These are phyloP conservation scores for Aldabrachelys gigantea DNA, from an alignment of 2,113 vertebrate species.

Conservation along the genomic window DNA sequence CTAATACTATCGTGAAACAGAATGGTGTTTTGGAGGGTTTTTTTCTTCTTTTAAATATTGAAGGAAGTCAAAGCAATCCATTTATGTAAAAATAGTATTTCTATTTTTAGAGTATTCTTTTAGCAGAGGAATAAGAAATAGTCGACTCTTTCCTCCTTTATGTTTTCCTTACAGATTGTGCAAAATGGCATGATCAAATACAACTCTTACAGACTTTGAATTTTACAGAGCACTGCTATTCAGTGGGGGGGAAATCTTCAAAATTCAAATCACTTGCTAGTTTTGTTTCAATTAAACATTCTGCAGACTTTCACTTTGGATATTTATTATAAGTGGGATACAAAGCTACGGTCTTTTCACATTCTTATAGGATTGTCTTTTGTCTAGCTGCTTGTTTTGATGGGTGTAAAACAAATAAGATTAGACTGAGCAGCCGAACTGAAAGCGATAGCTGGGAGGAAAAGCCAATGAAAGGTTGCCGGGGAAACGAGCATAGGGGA, in stretches of 20 bases:
- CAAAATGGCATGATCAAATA: conserved; percentile 80
- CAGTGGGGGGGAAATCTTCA: conserved; percentile 36
- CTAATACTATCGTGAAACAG: conserved; percentile 61
- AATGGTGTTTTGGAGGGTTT: conserved; percentile 57
- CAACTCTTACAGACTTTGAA: conserved; percentile 74
- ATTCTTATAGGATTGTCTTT: conserved; percentile 87
- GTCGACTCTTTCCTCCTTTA: conserved; percentile 66
- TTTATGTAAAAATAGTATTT: conserved; percentile 83
- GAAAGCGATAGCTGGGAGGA: conserved; percentile 91
- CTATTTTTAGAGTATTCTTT: conserved; percentile 82
- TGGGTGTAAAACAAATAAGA: conserved; percentile 92
- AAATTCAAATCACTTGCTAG: conserved; percentile 72
- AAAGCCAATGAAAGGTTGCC: conserved; percentile 91
- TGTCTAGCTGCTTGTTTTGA: conserved; percentile 90
- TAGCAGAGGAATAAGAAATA: conserved; percentile 67
- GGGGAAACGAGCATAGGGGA: conserved; percentile 89
- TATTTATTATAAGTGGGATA: conserved; percentile 77
- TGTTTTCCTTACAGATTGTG: conserved; percentile 75
- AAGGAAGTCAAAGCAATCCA: conserved; percentile 73
- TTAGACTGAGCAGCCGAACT: conserved; percentile 90
- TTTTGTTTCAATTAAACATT: conserved; percentile 52
- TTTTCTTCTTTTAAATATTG: conserved; percentile 61
- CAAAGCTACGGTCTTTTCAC: conserved; percentile 83
- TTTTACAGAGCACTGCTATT: conserved; percentile 66
- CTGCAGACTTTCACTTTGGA: conserved; percentile 73